Evolutionary conservation across 2,888 invertebrate genomes (phyloP).

Genomic region (Punctoribates punctum): DNA sequence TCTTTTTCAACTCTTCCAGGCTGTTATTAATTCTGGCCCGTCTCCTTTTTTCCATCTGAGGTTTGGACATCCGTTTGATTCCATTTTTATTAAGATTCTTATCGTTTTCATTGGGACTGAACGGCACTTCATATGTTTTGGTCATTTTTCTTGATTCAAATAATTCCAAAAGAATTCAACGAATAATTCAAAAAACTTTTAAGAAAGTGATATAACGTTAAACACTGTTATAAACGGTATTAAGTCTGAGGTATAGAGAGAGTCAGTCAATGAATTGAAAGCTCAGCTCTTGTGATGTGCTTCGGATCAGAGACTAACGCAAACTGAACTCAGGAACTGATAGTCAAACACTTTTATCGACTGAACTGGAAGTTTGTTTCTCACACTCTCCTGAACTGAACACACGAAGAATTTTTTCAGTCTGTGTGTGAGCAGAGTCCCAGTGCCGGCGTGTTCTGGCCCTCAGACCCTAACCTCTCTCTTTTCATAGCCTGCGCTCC

Average conservation of each 20-base stretch:
- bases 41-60: conserved; percentile 46
- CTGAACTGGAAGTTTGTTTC: neutral
- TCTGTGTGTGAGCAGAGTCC: neutral
- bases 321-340: conserved; percentile 22
- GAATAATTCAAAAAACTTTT: neutral
- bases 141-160: neutral
- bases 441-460: neutral
- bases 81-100: conserved; percentile 1
- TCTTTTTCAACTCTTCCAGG: conserved; percentile 43
- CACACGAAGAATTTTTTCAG: neutral
- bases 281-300: neutral
- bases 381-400: conserved; percentile 7
- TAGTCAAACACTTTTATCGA: conserved; percentile 2
- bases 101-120: conserved; percentile 14
- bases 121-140: conserved; percentile 18
- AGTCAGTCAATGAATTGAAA: neutral
- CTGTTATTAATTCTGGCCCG: conserved; percentile 46
- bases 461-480: neutral
- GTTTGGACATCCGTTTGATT: conserved; percentile 42
- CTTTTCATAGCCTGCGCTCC: neutral
- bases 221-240: neutral
- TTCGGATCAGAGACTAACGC: neutral
- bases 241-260: neutral
- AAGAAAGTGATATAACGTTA: neutral
- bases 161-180: neutral